phyloP scores from a whole-genome alignment of 2,797 vertebrate species.

The Poeciliopsis gracilis region DNA sequence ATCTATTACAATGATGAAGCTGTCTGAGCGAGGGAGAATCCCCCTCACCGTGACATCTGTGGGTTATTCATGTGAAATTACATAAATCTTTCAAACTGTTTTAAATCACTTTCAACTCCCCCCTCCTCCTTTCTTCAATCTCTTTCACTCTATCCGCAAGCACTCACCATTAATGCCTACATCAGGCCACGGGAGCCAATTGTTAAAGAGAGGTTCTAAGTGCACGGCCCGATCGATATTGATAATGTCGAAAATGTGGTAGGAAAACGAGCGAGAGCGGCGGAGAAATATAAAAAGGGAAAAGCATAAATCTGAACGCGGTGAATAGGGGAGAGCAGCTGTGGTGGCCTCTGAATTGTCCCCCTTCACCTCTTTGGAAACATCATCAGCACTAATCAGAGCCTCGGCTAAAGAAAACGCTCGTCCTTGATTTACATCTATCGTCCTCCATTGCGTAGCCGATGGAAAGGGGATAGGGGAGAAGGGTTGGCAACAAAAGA shows the following conservation, averaged over 20 bases:
- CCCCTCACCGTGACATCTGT: constrained; percentile 80
- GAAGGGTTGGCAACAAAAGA: constrained; percentile 34
- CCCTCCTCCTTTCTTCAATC: constrained; percentile 47
- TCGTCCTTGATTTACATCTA: constrained; percentile 84
- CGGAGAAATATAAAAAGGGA: constrained; percentile 55
- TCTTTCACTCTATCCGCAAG: constrained; percentile 56
- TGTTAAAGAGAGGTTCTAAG: constrained; percentile 91
- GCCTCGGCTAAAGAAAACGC: constrained; percentile 80
- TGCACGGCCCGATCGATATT: constrained; percentile 90
- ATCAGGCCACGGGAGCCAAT: constrained; percentile 90
- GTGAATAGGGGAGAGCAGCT: constrained; percentile 86
- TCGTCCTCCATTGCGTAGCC: constrained; percentile 77
- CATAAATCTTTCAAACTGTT: constrained; percentile 93
- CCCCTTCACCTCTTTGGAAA: constrained; percentile 81
- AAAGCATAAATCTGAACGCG: constrained; percentile 87
- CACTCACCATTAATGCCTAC: constrained; percentile 85
- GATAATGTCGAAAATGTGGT: constrained; percentile 92
- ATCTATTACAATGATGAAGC: constrained; percentile 57
- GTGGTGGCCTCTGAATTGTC: constrained; percentile 82
- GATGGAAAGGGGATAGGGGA: constrained; percentile 19
- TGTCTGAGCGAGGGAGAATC: constrained; percentile 59
- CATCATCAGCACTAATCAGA: constrained; percentile 91
- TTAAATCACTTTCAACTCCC: constrained; percentile 87
- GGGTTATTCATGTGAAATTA: constrained; percentile 96
- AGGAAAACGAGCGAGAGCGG: constrained; percentile 72